Percentiles rank a stretch among this genome's conserved stretches.
Evolutionary conservation across 2,888 invertebrate species (phyloP).

Genomic region (Polydrusus pterygomalis): DNA sequence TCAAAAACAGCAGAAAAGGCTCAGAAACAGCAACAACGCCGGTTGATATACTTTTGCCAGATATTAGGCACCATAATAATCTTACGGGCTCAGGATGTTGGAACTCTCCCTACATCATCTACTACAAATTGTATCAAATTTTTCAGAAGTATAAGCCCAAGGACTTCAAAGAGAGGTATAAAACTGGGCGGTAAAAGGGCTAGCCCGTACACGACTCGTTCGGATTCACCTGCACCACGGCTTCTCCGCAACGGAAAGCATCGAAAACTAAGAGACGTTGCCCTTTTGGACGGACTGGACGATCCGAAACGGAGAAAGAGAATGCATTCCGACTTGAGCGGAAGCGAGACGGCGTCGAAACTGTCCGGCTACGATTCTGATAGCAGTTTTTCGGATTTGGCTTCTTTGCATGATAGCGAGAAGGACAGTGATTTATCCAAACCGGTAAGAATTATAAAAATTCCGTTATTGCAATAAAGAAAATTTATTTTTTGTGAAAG

Average conservation of each 20-base stretch:
- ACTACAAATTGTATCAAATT: no score
- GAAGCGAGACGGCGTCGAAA: constrained; percentile 78
- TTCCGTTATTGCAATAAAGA: no score
- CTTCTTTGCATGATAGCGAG: constrained; percentile 67
- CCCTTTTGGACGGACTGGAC: constrained; percentile 77
- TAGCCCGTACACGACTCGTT: constrained; percentile 78
- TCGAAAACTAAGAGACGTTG: constrained; percentile 76
- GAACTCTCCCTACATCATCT: no score
- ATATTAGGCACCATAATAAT: no score
- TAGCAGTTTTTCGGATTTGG: constrained; percentile 76
- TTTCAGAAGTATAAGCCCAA: constrained; percentile 63
- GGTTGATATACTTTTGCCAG: no score
- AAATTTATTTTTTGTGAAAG: no score
- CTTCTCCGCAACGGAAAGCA: constrained; percentile 81
- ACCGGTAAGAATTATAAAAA: constrained; percentile 28
- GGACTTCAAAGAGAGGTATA: constrained; percentile 62
- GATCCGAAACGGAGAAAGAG: constrained; percentile 73
- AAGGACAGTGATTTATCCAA: constrained; percentile 46
- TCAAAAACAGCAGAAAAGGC: no score
- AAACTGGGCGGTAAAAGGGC: constrained; percentile 60
- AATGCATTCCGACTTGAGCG: constrained; percentile 76
- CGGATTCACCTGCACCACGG: constrained; percentile 76
- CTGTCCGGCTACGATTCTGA: constrained; percentile 79
- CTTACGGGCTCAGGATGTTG: no score
- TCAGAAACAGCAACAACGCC: no score